A percentile compares a stretch with the other conserved stretches of the same genome.
Conservation (phyloP, 1,140 invertebrate genomes). For the Zeugodacus cucurbitae region DNA sequence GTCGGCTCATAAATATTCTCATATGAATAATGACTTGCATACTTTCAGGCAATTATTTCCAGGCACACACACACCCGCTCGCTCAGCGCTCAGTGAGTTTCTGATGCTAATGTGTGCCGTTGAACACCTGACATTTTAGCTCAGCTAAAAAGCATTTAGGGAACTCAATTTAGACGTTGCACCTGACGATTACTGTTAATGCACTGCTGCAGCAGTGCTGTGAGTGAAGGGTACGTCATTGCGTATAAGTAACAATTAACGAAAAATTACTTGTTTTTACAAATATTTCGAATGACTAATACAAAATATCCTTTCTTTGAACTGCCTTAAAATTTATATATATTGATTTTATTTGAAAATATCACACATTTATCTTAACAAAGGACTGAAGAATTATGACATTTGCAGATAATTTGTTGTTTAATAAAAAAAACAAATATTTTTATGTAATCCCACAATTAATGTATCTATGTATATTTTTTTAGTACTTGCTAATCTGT, state of each 20-base stretch:
- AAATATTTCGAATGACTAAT: too few species aligned
- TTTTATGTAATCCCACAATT: background rate
- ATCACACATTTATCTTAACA: background rate
- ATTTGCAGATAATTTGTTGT: background rate
- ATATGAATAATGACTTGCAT: conserved; percentile 18
- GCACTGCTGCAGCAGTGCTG: background rate
- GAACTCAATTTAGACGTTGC: background rate
- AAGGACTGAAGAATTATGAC: background rate
- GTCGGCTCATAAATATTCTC: conserved; percentile 7
- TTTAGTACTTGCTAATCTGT: background rate
- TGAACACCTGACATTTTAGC: background rate
- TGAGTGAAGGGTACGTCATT: background rate
- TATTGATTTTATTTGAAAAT: too few species aligned
- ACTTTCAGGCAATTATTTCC: conserved; percentile 13
- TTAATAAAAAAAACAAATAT: background rate
- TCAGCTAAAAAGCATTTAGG: background rate
- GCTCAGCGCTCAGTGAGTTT: too few species aligned
- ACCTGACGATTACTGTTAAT: background rate
- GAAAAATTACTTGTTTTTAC: too few species aligned
- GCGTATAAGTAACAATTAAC: background rate
- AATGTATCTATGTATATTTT: background rate
- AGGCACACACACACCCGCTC: background rate
- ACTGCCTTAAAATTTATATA: too few species aligned
- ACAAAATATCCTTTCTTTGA: too few species aligned
- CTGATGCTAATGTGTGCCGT: background rate